Conservation (phyloP, 2,888 invertebrate species). For the Lissonota sp. region DNA sequence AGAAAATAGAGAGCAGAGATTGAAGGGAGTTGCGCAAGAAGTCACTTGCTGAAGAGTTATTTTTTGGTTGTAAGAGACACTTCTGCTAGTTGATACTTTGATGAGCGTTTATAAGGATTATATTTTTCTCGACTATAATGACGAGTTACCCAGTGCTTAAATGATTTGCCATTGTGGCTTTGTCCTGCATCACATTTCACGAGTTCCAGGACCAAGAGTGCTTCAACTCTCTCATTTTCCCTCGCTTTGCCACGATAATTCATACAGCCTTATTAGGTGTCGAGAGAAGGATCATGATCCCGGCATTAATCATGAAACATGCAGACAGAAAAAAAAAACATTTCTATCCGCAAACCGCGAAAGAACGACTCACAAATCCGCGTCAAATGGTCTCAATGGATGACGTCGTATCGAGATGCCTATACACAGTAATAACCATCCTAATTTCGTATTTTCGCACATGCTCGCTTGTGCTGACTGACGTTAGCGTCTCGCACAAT, state of each 20-base stretch:
- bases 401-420: too few species aligned
- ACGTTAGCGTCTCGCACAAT: too few species aligned
- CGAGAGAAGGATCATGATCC: slow-evolving; percentile 28
- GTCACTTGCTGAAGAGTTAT: background rate
- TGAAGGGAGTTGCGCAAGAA: too few species aligned
- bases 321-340: background rate
- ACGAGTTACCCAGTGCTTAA: slow-evolving; percentile 6
- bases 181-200: slow-evolving; percentile 18
- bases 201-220: slow-evolving; percentile 47
- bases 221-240: slow-evolving; percentile 2
- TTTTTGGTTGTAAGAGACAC: background rate
- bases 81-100: too few species aligned
- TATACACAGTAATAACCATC: too few species aligned
- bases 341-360: too few species aligned
- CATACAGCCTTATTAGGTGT: slow-evolving; percentile 48
- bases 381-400: too few species aligned
- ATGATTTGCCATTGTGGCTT: slow-evolving; percentile 26
- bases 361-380: too few species aligned
- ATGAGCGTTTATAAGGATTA: background rate
- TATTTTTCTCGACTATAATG: slow-evolving; percentile 6
- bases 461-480: too few species aligned
- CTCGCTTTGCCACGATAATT: slow-evolving; percentile 4
- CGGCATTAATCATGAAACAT: slow-evolving; percentile 54
- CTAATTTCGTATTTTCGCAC: too few species aligned
- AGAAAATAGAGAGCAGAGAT: too few species aligned